These are phyloP conservation scores for Poecilus cupreus DNA, from an alignment of 2,888 invertebrate species.

Conservation along the genomic window DNA sequence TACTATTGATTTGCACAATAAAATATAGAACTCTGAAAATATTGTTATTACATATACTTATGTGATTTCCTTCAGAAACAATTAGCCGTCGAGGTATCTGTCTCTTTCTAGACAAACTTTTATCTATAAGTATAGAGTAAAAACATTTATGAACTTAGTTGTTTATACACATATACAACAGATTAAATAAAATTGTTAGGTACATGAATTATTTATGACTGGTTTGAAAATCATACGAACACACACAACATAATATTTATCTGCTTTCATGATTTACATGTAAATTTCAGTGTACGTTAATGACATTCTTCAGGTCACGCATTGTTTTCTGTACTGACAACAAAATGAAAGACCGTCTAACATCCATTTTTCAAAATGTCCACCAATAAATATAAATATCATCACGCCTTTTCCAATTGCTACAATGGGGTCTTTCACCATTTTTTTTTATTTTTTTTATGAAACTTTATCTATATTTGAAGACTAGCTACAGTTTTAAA, in stretches of 20 bases:
- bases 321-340: constrained; percentile 10
- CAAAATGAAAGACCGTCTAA: not conserved
- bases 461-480: too few species aligned
- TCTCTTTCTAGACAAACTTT: constrained; percentile 13
- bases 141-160: constrained; percentile 1
- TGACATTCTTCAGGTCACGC: constrained; percentile 52
- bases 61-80: too few species aligned
- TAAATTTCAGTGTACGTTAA: constrained; percentile 45
- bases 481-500: too few species aligned
- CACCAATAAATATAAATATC: not conserved
- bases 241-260: constrained; percentile 55
- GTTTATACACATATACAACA: constrained; percentile 28
- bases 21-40: too few species aligned
- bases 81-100: not conserved
- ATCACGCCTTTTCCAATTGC: not conserved
- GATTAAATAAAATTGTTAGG: constrained; percentile 50
- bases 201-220: constrained; percentile 29
- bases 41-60: too few species aligned
- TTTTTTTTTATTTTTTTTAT: too few species aligned
- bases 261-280: constrained; percentile 47
- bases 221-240: constrained; percentile 45
- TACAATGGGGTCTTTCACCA: too few species aligned
- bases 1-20: too few species aligned
- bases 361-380: constrained; percentile 15
- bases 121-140: not conserved